Evolutionary conservation across 2,113 vertebrate genomes (phyloP).

Genomic region (Ia io): DNA sequence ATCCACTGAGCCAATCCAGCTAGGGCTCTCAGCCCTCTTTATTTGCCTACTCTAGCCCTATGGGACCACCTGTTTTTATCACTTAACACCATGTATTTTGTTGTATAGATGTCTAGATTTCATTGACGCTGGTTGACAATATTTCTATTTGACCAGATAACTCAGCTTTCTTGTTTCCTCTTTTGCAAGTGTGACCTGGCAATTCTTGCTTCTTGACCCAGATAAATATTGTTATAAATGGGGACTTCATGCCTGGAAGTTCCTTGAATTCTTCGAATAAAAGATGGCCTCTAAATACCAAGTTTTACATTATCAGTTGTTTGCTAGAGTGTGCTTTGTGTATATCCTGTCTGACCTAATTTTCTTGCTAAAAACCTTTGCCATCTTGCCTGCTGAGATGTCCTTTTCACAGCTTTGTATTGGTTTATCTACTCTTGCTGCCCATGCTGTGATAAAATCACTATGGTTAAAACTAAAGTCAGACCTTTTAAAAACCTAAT

Average conservation of each 20-base stretch:
- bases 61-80: neutral
- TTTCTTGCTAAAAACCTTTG: slow-evolving; percentile 68
- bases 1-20: too few relatives aligned
- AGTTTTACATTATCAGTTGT: slow-evolving; percentile 62
- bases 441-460: slow-evolving; percentile 74
- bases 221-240: neutral
- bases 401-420: slow-evolving; percentile 61
- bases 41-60: neutral
- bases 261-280: slow-evolving; percentile 50
- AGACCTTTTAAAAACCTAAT: slow-evolving; percentile 70
- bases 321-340: slow-evolving; percentile 44
- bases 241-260: neutral
- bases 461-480: slow-evolving; percentile 66
- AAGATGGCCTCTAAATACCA: slow-evolving; percentile 51
- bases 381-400: slow-evolving; percentile 71
- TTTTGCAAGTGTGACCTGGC: neutral
- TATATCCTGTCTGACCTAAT: slow-evolving; percentile 60
- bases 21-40: neutral
- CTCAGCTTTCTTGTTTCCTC: neutral
- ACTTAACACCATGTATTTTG: neutral
- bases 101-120: neutral
- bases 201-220: slow-evolving; percentile 34
- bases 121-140: neutral
- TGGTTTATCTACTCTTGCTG: slow-evolving; percentile 63
- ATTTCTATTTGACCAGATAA: slow-evolving; percentile 30